These are phyloP conservation scores for Ornithorhynchus anatinus DNA, from an alignment of 2,113 vertebrate species.

Conservation along the genomic window DNA sequence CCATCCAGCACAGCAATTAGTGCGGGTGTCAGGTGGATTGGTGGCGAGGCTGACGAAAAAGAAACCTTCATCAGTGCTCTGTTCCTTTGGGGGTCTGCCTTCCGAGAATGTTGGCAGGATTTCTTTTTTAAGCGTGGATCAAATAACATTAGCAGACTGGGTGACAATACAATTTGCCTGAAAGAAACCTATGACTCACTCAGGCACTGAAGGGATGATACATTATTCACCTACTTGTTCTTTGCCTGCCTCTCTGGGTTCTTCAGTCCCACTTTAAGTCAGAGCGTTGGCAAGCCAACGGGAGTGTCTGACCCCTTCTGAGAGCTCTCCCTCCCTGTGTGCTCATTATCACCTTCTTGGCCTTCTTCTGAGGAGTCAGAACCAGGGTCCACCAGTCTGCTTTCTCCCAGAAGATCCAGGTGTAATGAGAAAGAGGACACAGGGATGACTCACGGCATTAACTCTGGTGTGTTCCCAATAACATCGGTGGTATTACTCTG, in stretches of 20 bases:
- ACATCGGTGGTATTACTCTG: no score
- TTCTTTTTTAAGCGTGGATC: slow-evolving; percentile 44
- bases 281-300: slow-evolving; percentile 29
- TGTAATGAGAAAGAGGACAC: no score
- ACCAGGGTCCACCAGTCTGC: no score
- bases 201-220: slow-evolving; percentile 29
- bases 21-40: slow-evolving; percentile 17
- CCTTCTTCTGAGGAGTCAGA: neutral
- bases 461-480: no score
- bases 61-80: slow-evolving; percentile 13
- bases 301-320: neutral
- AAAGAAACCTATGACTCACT: slow-evolving; percentile 33
- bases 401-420: no score
- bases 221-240: slow-evolving; percentile 41
- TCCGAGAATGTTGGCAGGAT: slow-evolving; percentile 26
- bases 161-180: slow-evolving; percentile 18
- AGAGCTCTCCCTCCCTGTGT: neutral
- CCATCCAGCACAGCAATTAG: slow-evolving; percentile 10
- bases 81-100: slow-evolving; percentile 29
- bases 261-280: slow-evolving; percentile 24
- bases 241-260: slow-evolving; percentile 19
- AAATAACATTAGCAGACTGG: slow-evolving; percentile 34
- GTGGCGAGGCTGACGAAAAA: slow-evolving; percentile 35
- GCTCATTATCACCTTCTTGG: neutral
- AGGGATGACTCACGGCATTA: no score